Conservation (phyloP, 2,888 invertebrate species). For the Xylota sylvarum region DNA sequence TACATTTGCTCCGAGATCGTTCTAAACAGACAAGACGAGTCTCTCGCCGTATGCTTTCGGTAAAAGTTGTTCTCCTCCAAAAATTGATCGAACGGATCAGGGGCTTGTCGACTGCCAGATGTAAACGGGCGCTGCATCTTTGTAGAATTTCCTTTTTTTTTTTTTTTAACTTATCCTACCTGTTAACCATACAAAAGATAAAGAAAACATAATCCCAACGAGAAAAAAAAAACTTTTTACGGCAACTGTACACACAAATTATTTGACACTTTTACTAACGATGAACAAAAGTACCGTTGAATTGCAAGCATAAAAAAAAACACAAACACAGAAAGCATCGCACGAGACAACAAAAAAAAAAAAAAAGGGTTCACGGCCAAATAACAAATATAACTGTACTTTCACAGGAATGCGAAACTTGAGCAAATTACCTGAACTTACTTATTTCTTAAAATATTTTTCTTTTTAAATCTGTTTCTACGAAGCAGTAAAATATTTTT, state of each 20-base stretch:
- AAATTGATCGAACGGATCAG: slow-evolving; percentile 89
- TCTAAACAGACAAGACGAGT: slow-evolving; percentile 95
- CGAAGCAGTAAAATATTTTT: slow-evolving; percentile 21
- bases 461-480: background rate
- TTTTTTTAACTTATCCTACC: slow-evolving; percentile 23
- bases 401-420: background rate
- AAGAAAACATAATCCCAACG: background rate
- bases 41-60: slow-evolving; percentile 94
- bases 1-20: slow-evolving; percentile 93
- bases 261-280: slow-evolving; percentile 12
- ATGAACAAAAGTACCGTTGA: slow-evolving; percentile 57
- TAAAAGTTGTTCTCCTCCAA: slow-evolving; percentile 92
- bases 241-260: slow-evolving; percentile 66
- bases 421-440: slow-evolving; percentile 9
- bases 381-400: slow-evolving; percentile 18
- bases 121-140: slow-evolving; percentile 82
- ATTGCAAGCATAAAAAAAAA: slow-evolving; percentile 1
- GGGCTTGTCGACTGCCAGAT: slow-evolving; percentile 84
- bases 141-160: slow-evolving; percentile 8
- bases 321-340: slow-evolving; percentile 18
- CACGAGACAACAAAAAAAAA: background rate
- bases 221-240: slow-evolving; percentile 32
- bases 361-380: slow-evolving; percentile 37
- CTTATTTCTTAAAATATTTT: slow-evolving; percentile 29
- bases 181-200: background rate